Percentiles rank a stretch among this genome's conserved stretches.
phyloP scores from a whole-genome alignment of 2,113 vertebrate species.

The Leucopsar rothschildi region DNA sequence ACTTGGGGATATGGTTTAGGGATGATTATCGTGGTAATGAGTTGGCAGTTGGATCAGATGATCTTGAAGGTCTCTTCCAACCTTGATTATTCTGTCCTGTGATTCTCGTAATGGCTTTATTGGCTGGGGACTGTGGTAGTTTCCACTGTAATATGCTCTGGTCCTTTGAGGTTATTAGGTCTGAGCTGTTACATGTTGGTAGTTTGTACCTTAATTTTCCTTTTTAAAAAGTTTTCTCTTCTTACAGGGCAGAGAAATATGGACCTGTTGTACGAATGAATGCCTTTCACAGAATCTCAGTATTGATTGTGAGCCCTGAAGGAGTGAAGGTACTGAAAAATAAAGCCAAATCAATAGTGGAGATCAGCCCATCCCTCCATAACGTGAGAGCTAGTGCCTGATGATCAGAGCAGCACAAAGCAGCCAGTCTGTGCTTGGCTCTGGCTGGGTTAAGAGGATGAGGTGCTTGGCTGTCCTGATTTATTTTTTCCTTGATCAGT shows the following conservation, averaged over 20 bases:
- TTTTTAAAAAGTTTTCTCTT: not conserved
- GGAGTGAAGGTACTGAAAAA: slow-evolving; percentile 75
- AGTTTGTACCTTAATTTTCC: not conserved
- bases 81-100: not conserved
- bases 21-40: not conserved
- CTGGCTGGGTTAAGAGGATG: not conserved
- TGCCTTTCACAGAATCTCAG: slow-evolving; percentile 66
- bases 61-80: not conserved
- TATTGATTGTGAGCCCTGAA: slow-evolving; percentile 72
- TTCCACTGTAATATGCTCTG: not conserved
- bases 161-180: not conserved
- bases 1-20: not conserved
- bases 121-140: not conserved
- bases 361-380: not conserved
- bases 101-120: not conserved
- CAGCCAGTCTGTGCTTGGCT: not conserved
- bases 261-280: slow-evolving; percentile 75
- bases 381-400: not conserved
- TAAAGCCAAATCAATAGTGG: not conserved
- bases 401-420: not conserved
- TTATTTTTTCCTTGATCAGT: not conserved
- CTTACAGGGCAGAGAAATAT: slow-evolving; percentile 72
- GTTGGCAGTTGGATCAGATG: not conserved
- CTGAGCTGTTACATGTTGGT: not conserved
- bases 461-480: not conserved